Base-by-base conservation (phyloP, 2,797 vertebrate genomes). In the Agapornis canus region DNA sequence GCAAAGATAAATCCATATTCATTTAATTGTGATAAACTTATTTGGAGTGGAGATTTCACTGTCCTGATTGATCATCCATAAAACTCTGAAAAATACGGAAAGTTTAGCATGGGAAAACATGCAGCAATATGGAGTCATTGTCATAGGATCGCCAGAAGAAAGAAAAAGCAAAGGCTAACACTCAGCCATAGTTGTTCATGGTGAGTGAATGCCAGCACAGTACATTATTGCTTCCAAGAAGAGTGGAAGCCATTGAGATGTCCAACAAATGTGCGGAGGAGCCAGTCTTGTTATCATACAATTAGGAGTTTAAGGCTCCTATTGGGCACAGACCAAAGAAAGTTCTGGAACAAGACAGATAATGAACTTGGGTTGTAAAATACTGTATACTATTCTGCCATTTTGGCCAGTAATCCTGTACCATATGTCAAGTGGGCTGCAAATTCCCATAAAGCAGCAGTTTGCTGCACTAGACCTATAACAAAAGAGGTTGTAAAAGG, bases 351-450 rank as follows among this genome's bases (percentile, higher is more conserved):
- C 68, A 87, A 93, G 86, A 66, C 57, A 89, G 69, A 87, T 82
- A 77, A 92, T 82, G 89, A 95, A 94, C 91, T 93, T 88, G 91
- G 79, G 82, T 79, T 94, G 69, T 76, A 72, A 89, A 96, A 92
- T 72, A 43, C 84, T 72, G 72, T 59, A 48, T 65, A 49, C 78
- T 94, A 12, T 80, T 76, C 77, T 95, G 94, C 94, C 94, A 95
- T 84, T 93, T 95, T 96, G 96, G 96, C 95, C 96, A 17, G 47
- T 86, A 92, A 94, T 95, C 79, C 87, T 70, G 54, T 13, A 96
- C 94, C 96, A 97, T 97, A 97, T 97, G 96, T 97, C 94, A 95
- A 96, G 96, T 93, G 96, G 89, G 89, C 92, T 96, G 86, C 89
- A 95, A 95, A 96, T 93, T 95, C 96, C 95, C 95, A 96, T 89